Conservation (phyloP, 2,888 invertebrate species). For the Campaea margaritaria region DNA sequence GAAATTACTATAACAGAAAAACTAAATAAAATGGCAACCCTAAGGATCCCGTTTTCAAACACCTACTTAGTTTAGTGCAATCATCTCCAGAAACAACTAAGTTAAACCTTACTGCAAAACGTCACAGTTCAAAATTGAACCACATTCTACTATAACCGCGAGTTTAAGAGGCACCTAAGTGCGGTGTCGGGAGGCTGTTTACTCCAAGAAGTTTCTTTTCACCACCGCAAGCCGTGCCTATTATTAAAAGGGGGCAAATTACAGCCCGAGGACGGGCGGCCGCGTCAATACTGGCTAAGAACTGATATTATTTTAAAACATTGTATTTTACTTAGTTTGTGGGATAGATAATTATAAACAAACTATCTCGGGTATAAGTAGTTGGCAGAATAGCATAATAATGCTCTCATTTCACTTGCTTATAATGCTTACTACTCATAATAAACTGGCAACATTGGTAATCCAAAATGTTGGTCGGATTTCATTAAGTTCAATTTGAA, state of each 20-base stretch:
- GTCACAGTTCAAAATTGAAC: slow-evolving; percentile 1
- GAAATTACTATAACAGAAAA: no score
- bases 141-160: background rate
- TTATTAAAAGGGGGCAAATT: slow-evolving; percentile 34
- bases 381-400: no score
- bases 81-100: background rate
- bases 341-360: no score
- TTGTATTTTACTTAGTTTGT: background rate
- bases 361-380: no score
- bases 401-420: no score
- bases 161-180: background rate
- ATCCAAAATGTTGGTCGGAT: no score
- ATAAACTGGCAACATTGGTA: no score
- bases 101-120: background rate
- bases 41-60: slow-evolving; percentile 3
- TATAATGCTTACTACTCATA: no score
- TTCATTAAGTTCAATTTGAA: no score
- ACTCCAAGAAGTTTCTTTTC: slow-evolving; percentile 24
- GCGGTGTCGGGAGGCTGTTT: slow-evolving; percentile 19
- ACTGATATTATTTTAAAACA: slow-evolving; percentile 3
- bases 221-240: slow-evolving; percentile 29
- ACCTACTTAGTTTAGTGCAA: background rate
- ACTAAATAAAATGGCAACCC: background rate
- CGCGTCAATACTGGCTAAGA: slow-evolving; percentile 16
- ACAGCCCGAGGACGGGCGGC: slow-evolving; percentile 21